A percentile compares a stretch with the other conserved stretches of the same genome.
phyloP scores from a whole-genome alignment of 2,113 vertebrate genomes.

The Sander vitreus region DNA sequence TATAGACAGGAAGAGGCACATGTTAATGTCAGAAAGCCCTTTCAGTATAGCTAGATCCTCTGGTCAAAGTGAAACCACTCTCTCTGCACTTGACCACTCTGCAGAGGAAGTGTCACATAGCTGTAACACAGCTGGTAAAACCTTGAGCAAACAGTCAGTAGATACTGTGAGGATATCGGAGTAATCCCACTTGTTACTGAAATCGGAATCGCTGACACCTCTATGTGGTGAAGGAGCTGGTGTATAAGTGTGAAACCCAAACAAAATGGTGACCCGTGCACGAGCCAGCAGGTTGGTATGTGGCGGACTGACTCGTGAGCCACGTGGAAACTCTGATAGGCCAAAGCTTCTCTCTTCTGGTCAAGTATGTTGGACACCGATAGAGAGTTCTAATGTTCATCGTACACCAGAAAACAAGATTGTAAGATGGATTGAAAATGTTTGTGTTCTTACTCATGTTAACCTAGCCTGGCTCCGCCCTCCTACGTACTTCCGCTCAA shows the following conservation, averaged over 20 bases:
- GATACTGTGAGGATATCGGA: neutral
- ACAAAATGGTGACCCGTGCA: neutral
- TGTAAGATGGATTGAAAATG: too few relatives aligned
- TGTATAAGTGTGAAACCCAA: constrained; percentile 30
- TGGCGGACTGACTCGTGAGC: neutral
- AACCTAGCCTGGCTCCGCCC: too few relatives aligned
- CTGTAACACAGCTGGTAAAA: neutral
- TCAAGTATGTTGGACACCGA: neutral
- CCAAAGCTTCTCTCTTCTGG: neutral
- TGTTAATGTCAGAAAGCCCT: constrained; percentile 23
- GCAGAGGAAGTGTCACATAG: constrained; percentile 35
- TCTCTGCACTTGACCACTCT: neutral
- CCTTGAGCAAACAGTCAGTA: constrained; percentile 36
- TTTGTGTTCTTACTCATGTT: too few relatives aligned
- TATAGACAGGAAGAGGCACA: constrained; percentile 19
- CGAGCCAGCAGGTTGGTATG: neutral
- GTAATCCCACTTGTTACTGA: constrained; percentile 54
- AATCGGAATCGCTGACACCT: neutral
- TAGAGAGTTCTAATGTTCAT: neutral
- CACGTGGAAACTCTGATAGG: constrained; percentile 11
- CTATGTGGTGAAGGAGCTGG: neutral
- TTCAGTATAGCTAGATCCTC: constrained; percentile 29
- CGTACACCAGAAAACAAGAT: too few relatives aligned
- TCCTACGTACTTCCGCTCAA: too few relatives aligned
- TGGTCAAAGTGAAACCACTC: constrained; percentile 10